Base-by-base conservation (phyloP, 1,140 invertebrate species). In the Hycleus phaleratus region DNA sequence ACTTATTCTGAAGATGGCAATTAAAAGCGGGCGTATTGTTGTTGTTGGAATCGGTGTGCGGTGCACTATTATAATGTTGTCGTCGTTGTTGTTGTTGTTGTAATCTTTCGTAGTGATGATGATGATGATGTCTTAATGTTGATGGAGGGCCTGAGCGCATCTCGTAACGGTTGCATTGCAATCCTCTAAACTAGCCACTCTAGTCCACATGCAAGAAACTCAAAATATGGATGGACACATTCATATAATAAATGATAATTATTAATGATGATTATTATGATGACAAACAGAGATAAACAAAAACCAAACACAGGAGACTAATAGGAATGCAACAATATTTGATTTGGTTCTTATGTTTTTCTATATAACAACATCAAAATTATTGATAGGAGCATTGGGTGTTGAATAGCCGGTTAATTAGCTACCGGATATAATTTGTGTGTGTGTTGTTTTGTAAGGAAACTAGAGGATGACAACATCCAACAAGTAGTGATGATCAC, bases 111-210 rank as follows among this genome's bases (percentile, higher is more conserved):
- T 32, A 32, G 32, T 32, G 32, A 32, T 32, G 32, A 32, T 32
- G 32, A 18, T 18, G 18, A 18, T 18, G 18, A 18, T 18, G 32
- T 32, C 32, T 32, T 7, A 32, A 7, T 32, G 32, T 32, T 56
- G 66, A 62, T 63, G 69, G 69, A 64, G 71, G 68, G 63, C 70
- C 68, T 58, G 69, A 67, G 65, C 71, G 71, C 71, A 73, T 73
- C 55, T 70, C 71, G 67, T 54, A 61, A 52, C 59, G 61, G 63
- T 61, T 58, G 65, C 70, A 69, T 72, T 59, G 62, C 59, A 62
- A 62, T 47, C 56, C 43, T 62, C 42, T 60, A 56, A 56, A 56
- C 49, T 60, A 58, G 50, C 58, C 32, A 42, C 46, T 61, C 51
- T 53, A 53, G 46, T 58, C 63, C 59, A 58, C 62, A 64, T 65